Evolutionary conservation across 2,113 vertebrate genomes (phyloP).

Genomic region (Aepyceros melampus): DNA sequence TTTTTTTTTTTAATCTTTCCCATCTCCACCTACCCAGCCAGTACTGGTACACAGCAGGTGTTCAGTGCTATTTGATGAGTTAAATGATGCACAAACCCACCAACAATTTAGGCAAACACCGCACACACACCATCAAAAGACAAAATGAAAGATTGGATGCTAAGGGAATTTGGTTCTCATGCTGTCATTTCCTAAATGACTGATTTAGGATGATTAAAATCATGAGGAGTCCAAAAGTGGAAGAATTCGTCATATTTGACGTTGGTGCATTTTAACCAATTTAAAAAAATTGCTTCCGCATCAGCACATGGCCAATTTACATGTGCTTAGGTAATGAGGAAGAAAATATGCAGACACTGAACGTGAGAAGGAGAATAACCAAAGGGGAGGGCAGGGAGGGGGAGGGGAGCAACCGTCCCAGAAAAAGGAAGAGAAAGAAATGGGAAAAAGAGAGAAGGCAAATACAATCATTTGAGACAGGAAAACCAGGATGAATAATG

Average conservation of each 20-base stretch:
- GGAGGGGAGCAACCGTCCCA: neutral
- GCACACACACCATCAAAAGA: neutral
- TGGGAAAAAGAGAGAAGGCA: neutral
- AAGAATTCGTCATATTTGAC: constrained; percentile 73
- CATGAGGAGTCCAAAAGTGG: constrained; percentile 69
- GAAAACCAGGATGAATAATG: neutral
- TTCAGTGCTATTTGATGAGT: neutral
- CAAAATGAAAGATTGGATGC: constrained; percentile 19
- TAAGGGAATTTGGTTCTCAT: neutral
- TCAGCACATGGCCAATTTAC: constrained; percentile 71
- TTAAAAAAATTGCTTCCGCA: constrained; percentile 73
- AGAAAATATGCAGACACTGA: constrained; percentile 58
- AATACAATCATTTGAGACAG: neutral
- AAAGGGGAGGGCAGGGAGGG: neutral
- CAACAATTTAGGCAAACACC: neutral
- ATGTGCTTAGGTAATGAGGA: constrained; percentile 68
- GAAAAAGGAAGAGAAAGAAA: neutral
- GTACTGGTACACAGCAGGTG: neutral
- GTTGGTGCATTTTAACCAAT: constrained; percentile 71
- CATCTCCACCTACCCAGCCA: neutral
- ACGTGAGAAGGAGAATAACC: constrained; percentile 45
- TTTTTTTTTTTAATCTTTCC: neutral
- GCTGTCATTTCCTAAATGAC: constrained; percentile 53
- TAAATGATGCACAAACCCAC: neutral
- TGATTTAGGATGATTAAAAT: constrained; percentile 70